A percentile compares a stretch with the other conserved stretches of the same genome.
phyloP scores from a whole-genome alignment of 2,113 vertebrate species.

The Cebus imitator region DNA sequence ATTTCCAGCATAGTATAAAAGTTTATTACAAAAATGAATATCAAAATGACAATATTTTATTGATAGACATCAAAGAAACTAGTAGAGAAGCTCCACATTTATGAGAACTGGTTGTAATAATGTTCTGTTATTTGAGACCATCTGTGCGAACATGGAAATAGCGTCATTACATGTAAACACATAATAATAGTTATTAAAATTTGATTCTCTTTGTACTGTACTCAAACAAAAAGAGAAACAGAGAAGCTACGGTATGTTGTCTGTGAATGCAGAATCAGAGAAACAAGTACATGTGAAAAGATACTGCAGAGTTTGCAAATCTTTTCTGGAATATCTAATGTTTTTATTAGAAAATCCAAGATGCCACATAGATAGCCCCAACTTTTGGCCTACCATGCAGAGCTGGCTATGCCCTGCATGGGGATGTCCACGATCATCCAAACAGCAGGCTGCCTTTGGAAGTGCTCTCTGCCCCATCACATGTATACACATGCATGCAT shows the following conservation, averaged over 20 bases:
- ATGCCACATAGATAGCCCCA: not conserved
- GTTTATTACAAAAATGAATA: conserved; percentile 24
- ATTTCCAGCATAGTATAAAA: not conserved
- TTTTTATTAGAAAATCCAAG: not conserved
- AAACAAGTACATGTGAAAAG: conserved; percentile 44
- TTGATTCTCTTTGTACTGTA: conserved; percentile 65
- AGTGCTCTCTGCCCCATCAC: not conserved
- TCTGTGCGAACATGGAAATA: conserved; percentile 61
- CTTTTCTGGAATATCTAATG: not conserved
- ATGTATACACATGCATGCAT: not conserved
- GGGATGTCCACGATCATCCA: not conserved
- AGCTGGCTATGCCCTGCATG: not conserved
- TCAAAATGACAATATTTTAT: conserved; percentile 53
- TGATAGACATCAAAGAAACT: conserved; percentile 35
- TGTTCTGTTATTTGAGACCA: conserved; percentile 27
- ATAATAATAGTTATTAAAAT: conserved; percentile 72
- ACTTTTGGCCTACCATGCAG: not conserved
- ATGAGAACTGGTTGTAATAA: conserved; percentile 24
- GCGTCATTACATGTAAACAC: conserved; percentile 70
- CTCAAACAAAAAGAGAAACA: conserved; percentile 51
- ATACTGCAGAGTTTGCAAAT: conserved; percentile 34
- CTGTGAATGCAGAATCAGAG: conserved; percentile 27
- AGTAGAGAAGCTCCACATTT: not conserved
- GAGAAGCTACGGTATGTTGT: conserved; percentile 5
- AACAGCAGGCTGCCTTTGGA: not conserved